Base-by-base conservation (phyloP, 2,888 invertebrate species). In the Unio delphinus region DNA sequence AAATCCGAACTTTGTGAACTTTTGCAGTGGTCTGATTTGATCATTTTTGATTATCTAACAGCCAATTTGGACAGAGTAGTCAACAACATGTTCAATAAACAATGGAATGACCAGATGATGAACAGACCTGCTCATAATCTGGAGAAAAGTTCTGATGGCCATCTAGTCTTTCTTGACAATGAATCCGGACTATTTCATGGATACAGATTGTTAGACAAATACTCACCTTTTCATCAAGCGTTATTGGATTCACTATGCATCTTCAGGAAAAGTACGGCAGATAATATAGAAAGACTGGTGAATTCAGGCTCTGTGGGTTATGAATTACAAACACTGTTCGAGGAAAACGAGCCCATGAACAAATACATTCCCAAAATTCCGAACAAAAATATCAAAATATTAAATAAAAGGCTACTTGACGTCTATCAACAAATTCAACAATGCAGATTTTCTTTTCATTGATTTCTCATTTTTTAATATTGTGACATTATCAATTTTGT, bases 91-190 rank as follows among this genome's bases (percentile, higher is more conserved):
- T 95, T 95, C 90, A 96, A 96, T 90, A 94, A 93, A 82, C 95
- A 96, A 90, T 96, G 96, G 96, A 96, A 96, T 89, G 92, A 93
- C 3, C 94, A 95, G 84, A 96, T 96, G 86, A 95, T 96, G 95
- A 94, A 94, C 79, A 94, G 95, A 1, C 96, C 96, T 0, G 95
- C 95, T 0, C 96, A 96, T 88, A 96, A 96, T 91, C 91, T 96
- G 68, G 95, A 95, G 0, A 92, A 92, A 78, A 93, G 93, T 85
- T 34, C 57, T 55, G 93, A 79, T 69, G 94, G 95, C 57, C 90
- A 95, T 18, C 90, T 96, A 62, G 91, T 96, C 34, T 96, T 96
- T 87, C 88, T 96, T 65, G 96, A 96, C 79, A 88, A 88, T 69
- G 88, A 88, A 74, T 88, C 88, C 3, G 88, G 96, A 0, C 90